Percentiles rank a stretch among this genome's conserved stretches.
Evolutionary conservation across 2,888 invertebrate species (phyloP).

Genomic region (Tanypteryx hageni): DNA sequence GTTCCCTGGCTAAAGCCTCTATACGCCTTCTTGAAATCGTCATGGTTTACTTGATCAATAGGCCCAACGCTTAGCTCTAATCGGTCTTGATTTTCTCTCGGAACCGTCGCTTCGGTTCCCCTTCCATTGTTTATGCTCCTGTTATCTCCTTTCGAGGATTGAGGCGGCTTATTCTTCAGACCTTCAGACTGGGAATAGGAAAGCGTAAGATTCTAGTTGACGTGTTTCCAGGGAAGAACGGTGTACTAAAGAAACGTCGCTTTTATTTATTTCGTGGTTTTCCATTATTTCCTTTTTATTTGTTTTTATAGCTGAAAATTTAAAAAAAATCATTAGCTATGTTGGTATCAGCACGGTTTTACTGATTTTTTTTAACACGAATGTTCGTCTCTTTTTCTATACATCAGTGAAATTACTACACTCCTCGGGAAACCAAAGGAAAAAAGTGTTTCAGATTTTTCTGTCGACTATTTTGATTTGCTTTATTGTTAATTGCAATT

Average conservation of each 20-base stretch:
- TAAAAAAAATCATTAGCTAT: too few species aligned
- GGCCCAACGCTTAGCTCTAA: neutral
- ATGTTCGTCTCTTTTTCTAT: too few species aligned
- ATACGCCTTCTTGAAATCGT: conserved; percentile 1
- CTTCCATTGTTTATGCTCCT: neutral
- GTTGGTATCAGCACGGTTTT: too few species aligned
- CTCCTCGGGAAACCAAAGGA: too few species aligned
- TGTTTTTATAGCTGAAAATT: too few species aligned
- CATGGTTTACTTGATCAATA: conserved; percentile 24
- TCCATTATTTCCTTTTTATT: too few species aligned
- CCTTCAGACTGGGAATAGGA: neutral
- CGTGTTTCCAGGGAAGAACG: neutral
- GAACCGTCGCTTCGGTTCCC: neutral
- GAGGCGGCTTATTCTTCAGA: neutral
- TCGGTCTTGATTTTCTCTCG: neutral
- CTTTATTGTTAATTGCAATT: too few species aligned
- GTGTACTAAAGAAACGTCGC: neutral
- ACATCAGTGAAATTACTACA: too few species aligned
- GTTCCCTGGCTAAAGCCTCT: neutral
- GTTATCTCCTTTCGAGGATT: neutral
- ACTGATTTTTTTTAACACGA: too few species aligned
- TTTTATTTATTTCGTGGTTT: too few species aligned
- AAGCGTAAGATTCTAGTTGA: neutral
- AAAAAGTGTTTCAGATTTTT: too few species aligned
- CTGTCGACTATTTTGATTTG: too few species aligned